Evolutionary conservation across 1,140 invertebrate genomes (phyloP).

Genomic region (Nixonia krombeini): DNA sequence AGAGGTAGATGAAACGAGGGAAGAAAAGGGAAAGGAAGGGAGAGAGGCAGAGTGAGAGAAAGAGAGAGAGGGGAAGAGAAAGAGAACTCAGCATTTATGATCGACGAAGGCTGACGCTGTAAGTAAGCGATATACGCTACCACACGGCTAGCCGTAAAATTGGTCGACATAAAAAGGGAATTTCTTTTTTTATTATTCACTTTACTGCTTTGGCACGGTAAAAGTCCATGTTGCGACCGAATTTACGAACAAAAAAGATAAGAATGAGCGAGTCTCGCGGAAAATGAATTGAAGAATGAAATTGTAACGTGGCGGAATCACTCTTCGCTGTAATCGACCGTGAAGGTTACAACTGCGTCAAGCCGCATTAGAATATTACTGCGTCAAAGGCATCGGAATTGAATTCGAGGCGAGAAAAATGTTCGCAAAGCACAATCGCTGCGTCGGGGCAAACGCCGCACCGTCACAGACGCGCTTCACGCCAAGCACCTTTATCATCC

Average conservation of each 20-base stretch:
- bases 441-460: conserved; percentile 17
- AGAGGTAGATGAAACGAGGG: too few species aligned
- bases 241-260: conserved; percentile 25
- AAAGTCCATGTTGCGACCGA: conserved; percentile 48
- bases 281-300: not conserved
- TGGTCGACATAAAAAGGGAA: conserved; percentile 34
- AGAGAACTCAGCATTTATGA: conserved; percentile 48
- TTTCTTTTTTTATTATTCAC: conserved; percentile 55
- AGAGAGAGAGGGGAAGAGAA: too few species aligned
- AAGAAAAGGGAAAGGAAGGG: too few species aligned
- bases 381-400: too few species aligned
- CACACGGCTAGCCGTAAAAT: conserved; percentile 50
- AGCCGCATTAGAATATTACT: too few species aligned
- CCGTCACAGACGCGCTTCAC: conserved; percentile 51
- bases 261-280: not conserved
- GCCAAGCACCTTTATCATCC: conserved; percentile 52
- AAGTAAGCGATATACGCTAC: conserved; percentile 55
- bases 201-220: conserved; percentile 59
- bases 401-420: too few species aligned
- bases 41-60: too few species aligned
- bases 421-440: conserved; percentile 6
- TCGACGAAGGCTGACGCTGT: conserved; percentile 37
- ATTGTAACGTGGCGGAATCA: not conserved
- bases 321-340: not conserved
- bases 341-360: too few species aligned